A percentile compares a stretch with the other conserved stretches of the same genome.
phyloP scores from a whole-genome alignment of 2,113 vertebrate species.

The Casuarius casuarius region DNA sequence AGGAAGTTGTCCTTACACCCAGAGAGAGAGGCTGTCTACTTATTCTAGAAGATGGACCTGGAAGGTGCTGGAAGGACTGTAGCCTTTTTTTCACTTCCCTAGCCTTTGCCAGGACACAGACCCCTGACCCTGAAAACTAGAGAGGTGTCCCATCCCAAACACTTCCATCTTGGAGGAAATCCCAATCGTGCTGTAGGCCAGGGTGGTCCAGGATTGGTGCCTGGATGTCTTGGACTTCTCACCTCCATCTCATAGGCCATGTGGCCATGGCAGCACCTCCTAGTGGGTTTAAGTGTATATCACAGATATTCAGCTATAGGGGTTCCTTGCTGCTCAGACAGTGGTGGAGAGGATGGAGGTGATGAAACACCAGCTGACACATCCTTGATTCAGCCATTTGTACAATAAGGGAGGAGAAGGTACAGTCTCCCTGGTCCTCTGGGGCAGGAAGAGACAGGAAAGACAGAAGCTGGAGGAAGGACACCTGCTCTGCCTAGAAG shows the following conservation, averaged over 20 bases:
- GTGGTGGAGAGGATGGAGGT: neutral
- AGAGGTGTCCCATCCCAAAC: neutral
- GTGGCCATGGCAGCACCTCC: neutral
- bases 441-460: neutral
- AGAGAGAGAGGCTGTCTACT: neutral
- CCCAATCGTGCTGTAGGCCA: rapidly evolving
- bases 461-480: neutral
- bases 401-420: neutral
- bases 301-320: neutral
- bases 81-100: neutral
- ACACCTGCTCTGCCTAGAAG: neutral
- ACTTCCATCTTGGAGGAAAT: neutral
- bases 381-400: neutral
- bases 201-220: neutral
- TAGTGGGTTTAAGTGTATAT: neutral
- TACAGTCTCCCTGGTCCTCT: neutral
- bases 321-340: neutral
- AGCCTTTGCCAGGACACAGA: neutral
- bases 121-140: neutral
- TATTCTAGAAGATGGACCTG: neutral
- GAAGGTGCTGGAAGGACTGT: neutral
- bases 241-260: neutral
- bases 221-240: neutral
- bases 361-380: neutral
- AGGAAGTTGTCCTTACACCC: neutral